Base-by-base conservation (phyloP, 1,140 invertebrate genomes). In the Ctenoplectra terminalis region DNA sequence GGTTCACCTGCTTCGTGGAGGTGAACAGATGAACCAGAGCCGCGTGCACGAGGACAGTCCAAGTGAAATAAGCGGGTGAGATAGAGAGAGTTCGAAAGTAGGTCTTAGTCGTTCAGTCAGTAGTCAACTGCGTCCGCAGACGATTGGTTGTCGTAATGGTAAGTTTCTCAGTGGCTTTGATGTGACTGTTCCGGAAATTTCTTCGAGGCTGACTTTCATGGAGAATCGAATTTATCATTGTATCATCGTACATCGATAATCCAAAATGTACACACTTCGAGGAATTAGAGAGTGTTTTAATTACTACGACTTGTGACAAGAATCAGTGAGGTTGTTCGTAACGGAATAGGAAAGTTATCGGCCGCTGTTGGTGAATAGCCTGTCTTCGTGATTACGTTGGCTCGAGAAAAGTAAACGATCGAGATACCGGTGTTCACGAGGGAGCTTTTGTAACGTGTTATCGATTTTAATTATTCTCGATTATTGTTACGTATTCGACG, bases 81-180 rank as follows among this genome's bases (percentile, higher is more conserved):
- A 91, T 90, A 90, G 85, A 91, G 91, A 93, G 92, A 92, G 92
- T 93, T 93, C 87, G 93, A 93, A 94, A 94, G 93, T 94, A 94
- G 92, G 92, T 87, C 91, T 92, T 70, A 78, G 88, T 89, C 87
- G 89, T 88, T 90, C 92, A 93, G 90, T 93, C 91, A 93, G 92
- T 93, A 91, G 90, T 91, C 88, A 92, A 91, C 91, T 92, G 88
- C 89, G 87, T 92, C 87, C 90, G 85, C 84, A 89, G 87, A 89
- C 92, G 92, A 93, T 91, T 91, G 90, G 88, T 90, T 85, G 87
- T 70, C 86, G 88, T 85, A 85, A 94, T 94, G 93, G 93, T 94
- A 90, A 93, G 93, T 92, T 89, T 89, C 67, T 6, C 17, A 34
- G n/a, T 50, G 46, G 1, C 58, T 73, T 40, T 1, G 23, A 73